phyloP scores from a whole-genome alignment of 2,888 invertebrate genomes.

The Archips xylosteana region DNA sequence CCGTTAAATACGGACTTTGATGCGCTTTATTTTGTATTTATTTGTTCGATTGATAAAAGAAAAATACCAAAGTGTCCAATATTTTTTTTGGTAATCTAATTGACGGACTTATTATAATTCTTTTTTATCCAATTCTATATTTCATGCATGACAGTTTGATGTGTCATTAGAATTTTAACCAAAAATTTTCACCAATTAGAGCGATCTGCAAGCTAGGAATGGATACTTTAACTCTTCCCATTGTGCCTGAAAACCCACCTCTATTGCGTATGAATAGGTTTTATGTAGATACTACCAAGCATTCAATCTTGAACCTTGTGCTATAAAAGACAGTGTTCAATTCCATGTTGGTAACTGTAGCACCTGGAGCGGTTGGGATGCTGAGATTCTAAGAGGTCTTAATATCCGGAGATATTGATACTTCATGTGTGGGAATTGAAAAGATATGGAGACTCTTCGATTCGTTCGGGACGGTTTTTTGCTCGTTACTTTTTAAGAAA shows the following conservation, averaged over 20 bases:
- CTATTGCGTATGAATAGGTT: neutral
- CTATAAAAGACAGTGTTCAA: neutral
- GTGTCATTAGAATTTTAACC: neutral
- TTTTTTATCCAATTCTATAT: no score
- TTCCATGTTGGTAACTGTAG: neutral
- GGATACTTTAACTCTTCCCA: neutral
- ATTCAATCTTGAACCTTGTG: neutral
- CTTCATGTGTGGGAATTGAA: slow-evolving; percentile 10
- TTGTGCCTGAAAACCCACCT: neutral
- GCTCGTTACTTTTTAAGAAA: neutral
- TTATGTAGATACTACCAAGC: neutral
- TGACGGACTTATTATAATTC: no score
- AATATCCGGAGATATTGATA: slow-evolving; percentile 31
- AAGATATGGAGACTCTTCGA: neutral
- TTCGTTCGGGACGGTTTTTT: neutral
- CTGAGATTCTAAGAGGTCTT: slow-evolving; percentile 9
- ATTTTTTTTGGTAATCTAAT: no score
- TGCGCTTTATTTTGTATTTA: no score
- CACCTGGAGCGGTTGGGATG: neutral
- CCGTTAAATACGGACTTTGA: no score
- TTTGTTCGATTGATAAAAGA: no score
- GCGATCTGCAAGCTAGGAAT: neutral
- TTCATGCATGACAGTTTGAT: no score
- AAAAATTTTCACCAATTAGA: neutral
- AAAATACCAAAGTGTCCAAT: no score